These are phyloP conservation scores for Arvicanthis niloticus DNA, from an alignment of 2,113 vertebrate genomes.

Conservation along the genomic window DNA sequence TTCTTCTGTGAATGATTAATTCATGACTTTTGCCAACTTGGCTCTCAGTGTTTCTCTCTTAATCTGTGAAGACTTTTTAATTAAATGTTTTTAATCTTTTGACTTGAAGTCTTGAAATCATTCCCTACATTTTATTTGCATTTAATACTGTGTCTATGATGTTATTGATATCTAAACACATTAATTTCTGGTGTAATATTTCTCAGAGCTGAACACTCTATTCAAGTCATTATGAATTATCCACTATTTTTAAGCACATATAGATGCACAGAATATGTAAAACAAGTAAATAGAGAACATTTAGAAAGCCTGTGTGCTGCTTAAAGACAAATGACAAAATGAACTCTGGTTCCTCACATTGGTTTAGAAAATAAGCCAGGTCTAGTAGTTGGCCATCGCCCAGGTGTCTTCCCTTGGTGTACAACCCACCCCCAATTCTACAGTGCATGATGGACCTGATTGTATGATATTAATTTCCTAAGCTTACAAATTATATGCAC, in stretches of 20 bases:
- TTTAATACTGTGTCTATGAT: neutral
- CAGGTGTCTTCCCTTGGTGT: rapidly evolving
- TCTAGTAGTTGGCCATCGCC: neutral
- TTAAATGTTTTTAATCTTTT: neutral
- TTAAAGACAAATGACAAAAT: neutral
- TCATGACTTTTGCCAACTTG: neutral
- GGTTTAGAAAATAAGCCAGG: neutral
- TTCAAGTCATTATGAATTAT: neutral
- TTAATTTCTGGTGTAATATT: neutral
- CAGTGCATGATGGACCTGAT: neutral
- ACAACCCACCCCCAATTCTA: rapidly evolving
- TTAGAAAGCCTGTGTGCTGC: neutral
- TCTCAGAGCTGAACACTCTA: neutral
- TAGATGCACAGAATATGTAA: neutral
- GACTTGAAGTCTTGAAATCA: neutral
- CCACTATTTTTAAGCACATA: neutral
- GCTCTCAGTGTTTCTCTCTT: conserved; percentile 1
- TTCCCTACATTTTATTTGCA: neutral
- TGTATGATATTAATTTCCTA: neutral
- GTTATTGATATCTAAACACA: neutral
- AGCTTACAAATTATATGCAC: neutral
- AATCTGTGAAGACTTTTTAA: neutral
- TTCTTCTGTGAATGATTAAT: neutral
- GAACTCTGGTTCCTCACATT: neutral
- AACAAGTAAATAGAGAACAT: no score